Evolutionary conservation across 2,888 invertebrate species (phyloP).

Genomic region (Toxonevra muliebris): DNA sequence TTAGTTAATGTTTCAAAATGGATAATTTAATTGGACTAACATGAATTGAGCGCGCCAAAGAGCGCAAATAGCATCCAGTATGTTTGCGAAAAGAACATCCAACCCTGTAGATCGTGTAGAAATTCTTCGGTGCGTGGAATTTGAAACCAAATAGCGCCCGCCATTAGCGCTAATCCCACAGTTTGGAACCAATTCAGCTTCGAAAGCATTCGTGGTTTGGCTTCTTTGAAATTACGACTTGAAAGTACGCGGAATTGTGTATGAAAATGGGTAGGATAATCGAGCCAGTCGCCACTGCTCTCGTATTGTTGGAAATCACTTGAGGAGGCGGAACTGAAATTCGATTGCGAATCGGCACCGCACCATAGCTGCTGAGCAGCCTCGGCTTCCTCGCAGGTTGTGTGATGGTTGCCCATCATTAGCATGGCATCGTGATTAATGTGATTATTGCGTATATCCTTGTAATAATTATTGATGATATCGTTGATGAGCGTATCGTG

Average conservation of each 20-base stretch:
- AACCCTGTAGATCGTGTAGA: constrained; percentile 80
- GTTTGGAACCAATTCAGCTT: constrained; percentile 82
- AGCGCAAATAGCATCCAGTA: constrained; percentile 85
- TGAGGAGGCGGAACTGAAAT: constrained; percentile 70
- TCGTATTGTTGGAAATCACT: constrained; percentile 67
- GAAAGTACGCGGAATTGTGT: constrained; percentile 81
- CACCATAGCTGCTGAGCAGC: constrained; percentile 73
- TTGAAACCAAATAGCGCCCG: constrained; percentile 82
- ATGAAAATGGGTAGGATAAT: constrained; percentile 81
- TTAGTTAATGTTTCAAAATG: not conserved
- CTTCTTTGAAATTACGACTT: constrained; percentile 79
- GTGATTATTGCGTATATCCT: constrained; percentile 45
- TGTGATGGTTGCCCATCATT: constrained; percentile 38
- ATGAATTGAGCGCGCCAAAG: constrained; percentile 81
- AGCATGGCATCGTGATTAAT: constrained; percentile 36
- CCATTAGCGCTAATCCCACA: constrained; percentile 74
- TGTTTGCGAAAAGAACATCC: constrained; percentile 85
- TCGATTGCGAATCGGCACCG: constrained; percentile 72
- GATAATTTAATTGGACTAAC: constrained; percentile 68
- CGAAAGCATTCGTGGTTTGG: constrained; percentile 78
- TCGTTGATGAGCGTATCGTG: constrained; percentile 57
- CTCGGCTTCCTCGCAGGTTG: constrained; percentile 46
- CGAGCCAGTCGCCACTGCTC: constrained; percentile 69
- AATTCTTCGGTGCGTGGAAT: constrained; percentile 78
- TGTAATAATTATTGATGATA: constrained; percentile 57